Base-by-base conservation (phyloP, 2,888 invertebrate genomes). In the Platycheirus albimanus region DNA sequence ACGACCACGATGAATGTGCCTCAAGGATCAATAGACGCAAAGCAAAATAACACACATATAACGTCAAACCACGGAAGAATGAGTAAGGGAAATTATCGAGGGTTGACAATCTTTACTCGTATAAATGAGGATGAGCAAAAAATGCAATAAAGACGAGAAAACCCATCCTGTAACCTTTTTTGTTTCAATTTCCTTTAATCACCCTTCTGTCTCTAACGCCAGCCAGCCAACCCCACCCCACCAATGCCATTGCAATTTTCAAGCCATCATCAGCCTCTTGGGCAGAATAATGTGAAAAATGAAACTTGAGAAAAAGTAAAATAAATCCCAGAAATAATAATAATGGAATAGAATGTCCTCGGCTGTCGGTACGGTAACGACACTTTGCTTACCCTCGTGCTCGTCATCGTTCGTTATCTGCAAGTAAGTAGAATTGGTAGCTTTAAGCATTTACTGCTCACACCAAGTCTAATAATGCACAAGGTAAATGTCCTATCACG, bases 1-100 rank as follows among this genome's bases (percentile, higher is more conserved):
- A 66, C 51, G 66, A 66, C 51, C 66, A 51, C 11, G 28, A 17
- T 45, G 61, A 66, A 66, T 66, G 38, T 28, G 6, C 38, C 51
- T 38, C 2, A 41, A 51, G 20, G 51, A 41, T 49, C 24, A 52
- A 36, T 52, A 66, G 17, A 7, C 20, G 15, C 3, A 51, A 36
- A 11, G 38, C n/a, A n/a, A n/a, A n/a, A n/a, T n/a, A n/a, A n/a
- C n/a, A n/a, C n/a, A n/a, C n/a, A n/a, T n/a, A n/a, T n/a, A n/a
- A n/a, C n/a, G n/a, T n/a, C n/a, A n/a, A n/a, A n/a, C n/a, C n/a
- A n/a, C n/a, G n/a, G n/a, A n/a, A n/a, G n/a, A n/a, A n/a, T n/a
- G n/a, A n/a, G n/a, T n/a, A n/a, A n/a, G n/a, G n/a, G n/a, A n/a
- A n/a, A n/a, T n/a, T n/a, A n/a, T n/a, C n/a, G n/a, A n/a, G n/a